These are phyloP conservation scores for Acrobasis repandana DNA, from an alignment of 2,888 invertebrate species.

Conservation along the genomic window DNA sequence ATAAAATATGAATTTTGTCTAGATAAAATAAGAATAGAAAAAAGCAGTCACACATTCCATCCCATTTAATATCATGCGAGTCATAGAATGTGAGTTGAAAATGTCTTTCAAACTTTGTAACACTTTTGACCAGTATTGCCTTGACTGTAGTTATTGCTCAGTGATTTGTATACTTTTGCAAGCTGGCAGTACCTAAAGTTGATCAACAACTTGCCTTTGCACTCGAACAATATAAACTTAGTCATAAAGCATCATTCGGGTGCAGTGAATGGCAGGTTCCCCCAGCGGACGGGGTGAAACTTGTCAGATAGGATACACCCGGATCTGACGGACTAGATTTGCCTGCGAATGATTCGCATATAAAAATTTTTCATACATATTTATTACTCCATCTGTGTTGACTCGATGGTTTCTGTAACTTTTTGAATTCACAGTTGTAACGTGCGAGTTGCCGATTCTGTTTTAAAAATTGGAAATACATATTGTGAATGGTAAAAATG, in stretches of 20 bases:
- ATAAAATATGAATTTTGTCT: too few species aligned
- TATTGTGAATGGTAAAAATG: neutral
- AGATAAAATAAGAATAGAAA: too few species aligned
- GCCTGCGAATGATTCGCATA: conserved; percentile 14
- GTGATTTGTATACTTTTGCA: neutral
- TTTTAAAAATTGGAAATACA: neutral
- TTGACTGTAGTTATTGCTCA: too few species aligned
- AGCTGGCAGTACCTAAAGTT: neutral
- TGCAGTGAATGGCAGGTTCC: conserved; percentile 45
- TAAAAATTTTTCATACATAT: conserved; percentile 15
- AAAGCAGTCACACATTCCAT: too few species aligned
- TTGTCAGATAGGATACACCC: conserved; percentile 35
- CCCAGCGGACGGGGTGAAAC: conserved; percentile 36
- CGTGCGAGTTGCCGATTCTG: neutral
- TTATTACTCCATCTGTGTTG: conserved; percentile 6
- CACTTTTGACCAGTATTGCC: too few species aligned
- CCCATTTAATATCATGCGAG: too few species aligned
- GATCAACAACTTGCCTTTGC: neutral
- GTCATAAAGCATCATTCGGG: neutral
- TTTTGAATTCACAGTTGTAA: conserved; percentile 5
- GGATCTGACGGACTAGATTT: conserved; percentile 10
- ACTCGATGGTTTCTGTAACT: neutral
- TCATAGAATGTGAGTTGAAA: too few species aligned
- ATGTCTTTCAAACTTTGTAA: too few species aligned
- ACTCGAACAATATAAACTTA: neutral